Percentiles rank a stretch among this genome's conserved stretches.
Conservation (phyloP, 2,888 invertebrate genomes). For the Ophioninae sp. region DNA sequence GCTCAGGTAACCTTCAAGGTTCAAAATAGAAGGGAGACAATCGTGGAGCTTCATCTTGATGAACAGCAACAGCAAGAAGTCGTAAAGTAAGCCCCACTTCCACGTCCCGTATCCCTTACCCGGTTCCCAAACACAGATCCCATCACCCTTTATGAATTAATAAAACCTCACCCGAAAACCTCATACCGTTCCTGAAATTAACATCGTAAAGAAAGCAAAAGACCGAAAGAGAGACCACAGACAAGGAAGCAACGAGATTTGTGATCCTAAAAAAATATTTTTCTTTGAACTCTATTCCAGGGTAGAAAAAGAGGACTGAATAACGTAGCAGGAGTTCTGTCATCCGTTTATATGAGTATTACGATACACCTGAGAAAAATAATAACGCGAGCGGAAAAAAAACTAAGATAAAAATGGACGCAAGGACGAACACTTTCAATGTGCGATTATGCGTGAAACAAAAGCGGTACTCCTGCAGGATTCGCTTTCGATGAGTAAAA, state of each 20-base stretch:
- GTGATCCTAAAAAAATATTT: conserved; percentile 41
- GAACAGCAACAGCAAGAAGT: conserved; percentile 73
- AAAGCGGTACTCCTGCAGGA: conserved; percentile 40
- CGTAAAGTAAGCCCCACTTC: conserved; percentile 74
- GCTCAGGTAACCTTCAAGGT: conserved; percentile 81
- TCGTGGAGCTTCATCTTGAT: conserved; percentile 81
- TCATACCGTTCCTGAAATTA: conserved; percentile 53
- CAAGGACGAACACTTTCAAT: conserved; percentile 10
- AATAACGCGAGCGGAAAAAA: conserved; percentile 34
- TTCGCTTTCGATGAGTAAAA: conserved; percentile 42
- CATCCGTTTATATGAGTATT: conserved; percentile 76
- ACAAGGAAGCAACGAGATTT: conserved; percentile 26
- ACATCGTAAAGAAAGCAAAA: conserved; percentile 18
- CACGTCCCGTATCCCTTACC: conserved; percentile 11
- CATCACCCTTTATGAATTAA: conserved; percentile 17
- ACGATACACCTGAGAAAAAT: conserved; percentile 67
- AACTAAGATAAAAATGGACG: conserved; percentile 16
- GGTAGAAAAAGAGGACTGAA: conserved; percentile 78
- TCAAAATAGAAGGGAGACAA: conserved; percentile 81
- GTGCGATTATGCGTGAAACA: conserved; percentile 10
- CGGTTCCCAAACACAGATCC: conserved; percentile 4
- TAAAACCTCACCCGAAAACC: conserved; percentile 41
- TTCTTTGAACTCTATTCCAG: conserved; percentile 70
- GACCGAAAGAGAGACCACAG: conserved; percentile 24
- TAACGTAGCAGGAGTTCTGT: conserved; percentile 70